phyloP scores from a whole-genome alignment of 2,113 vertebrate genomes.

The Odobenus rosmarus region DNA sequence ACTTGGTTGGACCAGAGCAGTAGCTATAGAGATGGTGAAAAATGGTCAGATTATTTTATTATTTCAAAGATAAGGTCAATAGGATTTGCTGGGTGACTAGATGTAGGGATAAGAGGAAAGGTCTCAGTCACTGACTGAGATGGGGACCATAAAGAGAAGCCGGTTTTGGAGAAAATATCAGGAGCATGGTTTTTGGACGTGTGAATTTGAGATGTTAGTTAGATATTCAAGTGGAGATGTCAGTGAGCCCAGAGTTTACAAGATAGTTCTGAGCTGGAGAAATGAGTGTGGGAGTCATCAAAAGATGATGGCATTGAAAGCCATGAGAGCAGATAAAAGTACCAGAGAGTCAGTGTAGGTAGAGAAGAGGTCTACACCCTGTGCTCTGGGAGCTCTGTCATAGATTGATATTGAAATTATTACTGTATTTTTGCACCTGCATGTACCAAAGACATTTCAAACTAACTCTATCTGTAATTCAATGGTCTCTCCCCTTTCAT shows the following conservation, averaged over 20 bases:
- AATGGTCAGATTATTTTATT: neutral
- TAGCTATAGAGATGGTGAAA: neutral
- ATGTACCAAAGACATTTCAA: neutral
- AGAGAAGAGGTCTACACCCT: neutral
- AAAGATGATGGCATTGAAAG: neutral
- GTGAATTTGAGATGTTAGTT: neutral
- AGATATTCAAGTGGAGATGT: neutral
- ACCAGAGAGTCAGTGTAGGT: neutral
- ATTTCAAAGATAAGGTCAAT: neutral
- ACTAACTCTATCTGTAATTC: neutral
- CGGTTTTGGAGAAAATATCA: neutral
- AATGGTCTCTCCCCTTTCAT: neutral
- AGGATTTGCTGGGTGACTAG: constrained; percentile 12
- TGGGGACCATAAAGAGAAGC: neutral
- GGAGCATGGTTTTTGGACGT: neutral
- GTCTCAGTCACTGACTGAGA: neutral
- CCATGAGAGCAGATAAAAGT: neutral
- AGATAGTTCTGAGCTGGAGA: neutral
- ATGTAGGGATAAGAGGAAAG: neutral
- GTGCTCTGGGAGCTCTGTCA: neutral
- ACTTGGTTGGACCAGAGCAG: neutral
- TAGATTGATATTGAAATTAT: neutral
- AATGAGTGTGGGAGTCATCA: neutral
- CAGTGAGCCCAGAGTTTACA: neutral
- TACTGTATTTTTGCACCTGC: neutral